Percentiles rank a stretch among this genome's conserved stretches.
Conservation (phyloP, 2,888 invertebrate species). For the Magallana nippona region DNA sequence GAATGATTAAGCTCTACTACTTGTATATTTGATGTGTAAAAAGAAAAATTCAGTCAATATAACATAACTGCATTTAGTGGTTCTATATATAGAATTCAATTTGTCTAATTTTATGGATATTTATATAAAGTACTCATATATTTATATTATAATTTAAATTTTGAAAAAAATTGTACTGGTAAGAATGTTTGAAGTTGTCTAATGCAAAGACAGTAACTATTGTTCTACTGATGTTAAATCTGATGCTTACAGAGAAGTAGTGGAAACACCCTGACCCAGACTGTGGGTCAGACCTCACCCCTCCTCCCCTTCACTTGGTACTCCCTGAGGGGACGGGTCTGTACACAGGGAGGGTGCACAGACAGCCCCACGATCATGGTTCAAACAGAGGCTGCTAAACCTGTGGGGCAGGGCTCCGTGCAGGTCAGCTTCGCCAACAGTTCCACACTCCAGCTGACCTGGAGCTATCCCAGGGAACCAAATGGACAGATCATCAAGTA, state of each 20-base stretch:
- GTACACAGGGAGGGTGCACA: slow-evolving; percentile 73
- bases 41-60: too few species aligned
- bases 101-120: too few species aligned
- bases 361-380: slow-evolving; percentile 62
- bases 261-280: slow-evolving; percentile 61
- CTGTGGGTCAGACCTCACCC: slow-evolving; percentile 60
- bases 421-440: slow-evolving; percentile 59
- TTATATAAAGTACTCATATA: too few species aligned
- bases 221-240: too few species aligned
- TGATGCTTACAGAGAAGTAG: slow-evolving; percentile 57
- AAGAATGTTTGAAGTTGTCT: too few species aligned
- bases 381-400: slow-evolving; percentile 67
- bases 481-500: slow-evolving; percentile 73
- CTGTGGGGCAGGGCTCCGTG: slow-evolving; percentile 67
- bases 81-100: too few species aligned
- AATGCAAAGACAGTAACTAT: too few species aligned
- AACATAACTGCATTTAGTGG: too few species aligned
- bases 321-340: slow-evolving; percentile 66
- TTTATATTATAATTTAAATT: too few species aligned
- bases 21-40: too few species aligned
- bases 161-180: too few species aligned
- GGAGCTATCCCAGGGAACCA: slow-evolving; percentile 67
- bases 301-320: slow-evolving; percentile 70
- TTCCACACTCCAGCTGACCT: slow-evolving; percentile 64
- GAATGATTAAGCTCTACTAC: slow-evolving; percentile 39